These are phyloP conservation scores for Muscicapa adusta DNA, from an alignment of 2,113 vertebrate species.

Conservation along the genomic window DNA sequence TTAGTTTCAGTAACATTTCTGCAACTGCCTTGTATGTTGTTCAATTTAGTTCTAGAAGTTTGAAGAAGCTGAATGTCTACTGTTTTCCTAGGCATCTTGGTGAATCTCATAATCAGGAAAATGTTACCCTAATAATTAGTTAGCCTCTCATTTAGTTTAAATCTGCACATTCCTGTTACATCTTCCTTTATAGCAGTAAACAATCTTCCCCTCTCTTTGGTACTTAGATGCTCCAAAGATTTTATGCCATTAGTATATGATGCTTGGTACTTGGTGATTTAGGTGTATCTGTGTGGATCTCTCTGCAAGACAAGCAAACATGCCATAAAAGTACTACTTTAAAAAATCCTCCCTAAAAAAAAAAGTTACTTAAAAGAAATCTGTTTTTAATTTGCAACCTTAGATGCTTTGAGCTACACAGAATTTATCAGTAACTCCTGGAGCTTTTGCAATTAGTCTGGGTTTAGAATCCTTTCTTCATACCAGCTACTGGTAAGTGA, in stretches of 20 bases:
- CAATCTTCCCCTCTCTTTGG: neutral
- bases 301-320: neutral
- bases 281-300: neutral
- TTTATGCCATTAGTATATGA: neutral
- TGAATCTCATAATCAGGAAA: neutral
- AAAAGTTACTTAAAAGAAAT: rapidly evolving
- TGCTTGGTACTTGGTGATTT: neutral
- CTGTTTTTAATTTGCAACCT: neutral
- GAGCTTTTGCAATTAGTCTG: neutral
- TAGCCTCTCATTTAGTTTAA: neutral
- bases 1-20: neutral
- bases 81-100: neutral
- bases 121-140: neutral
- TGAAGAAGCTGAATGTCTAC: neutral
- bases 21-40: neutral
- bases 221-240: neutral
- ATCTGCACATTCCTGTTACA: neutral
- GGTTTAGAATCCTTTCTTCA: neutral
- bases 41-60: neutral
- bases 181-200: neutral
- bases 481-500: neutral
- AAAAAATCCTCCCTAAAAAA: neutral
- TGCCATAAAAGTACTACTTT: neutral
- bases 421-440: neutral
- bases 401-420: neutral